Evolutionary conservation across 2,113 vertebrate species (phyloP), one percentile per base, ranked within the genome.

Genomic region (Stegastes partitus): DNA sequence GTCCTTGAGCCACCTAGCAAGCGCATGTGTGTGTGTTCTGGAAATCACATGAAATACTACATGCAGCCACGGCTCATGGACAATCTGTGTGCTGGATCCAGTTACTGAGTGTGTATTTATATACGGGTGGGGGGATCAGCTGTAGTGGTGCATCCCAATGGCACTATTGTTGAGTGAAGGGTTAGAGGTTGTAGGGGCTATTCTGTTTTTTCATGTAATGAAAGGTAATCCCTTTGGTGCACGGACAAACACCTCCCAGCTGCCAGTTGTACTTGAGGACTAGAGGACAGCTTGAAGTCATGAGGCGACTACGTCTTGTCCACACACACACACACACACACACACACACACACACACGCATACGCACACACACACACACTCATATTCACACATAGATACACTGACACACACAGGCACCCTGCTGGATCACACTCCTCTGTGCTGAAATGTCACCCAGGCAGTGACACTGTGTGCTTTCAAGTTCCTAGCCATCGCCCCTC

Each of bases 371-470:
- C n/a, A 58, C 18, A 69, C 22, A 50, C 34, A 51, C 1, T 44
- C 15, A 66, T 47, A 34, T 47, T 47, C 18, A 69, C 11, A 64
- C 9, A 63, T 18, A 73, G 18, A 25, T 39, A 58, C 11, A 57
- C 16, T 42, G 4, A 62, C 39, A 67, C 31, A 70, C 28, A 53
- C 31, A 61, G 11, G 31, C 65, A 53, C 71, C 81, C 64, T 55
- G 62, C 75, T 68, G 82, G 85, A 85, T 82, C 80, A 89, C 12
- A 2, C 49, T 67, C 77, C 69, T 68, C 71, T 42, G 51, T 70
- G 68, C 77, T 71, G 47, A 91, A 91, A 92, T 91, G 91, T 93
- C 91, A 94, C 84, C 79, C 66, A 68, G 58, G 77, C 79, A 59
- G 37, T 56, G 75, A 68, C 44, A 64, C 53, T 81, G 2, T 10